These are phyloP conservation scores for Melanotaenia parkinsoni DNA, from an alignment of 2,797 vertebrate species.

Conservation along the genomic window DNA sequence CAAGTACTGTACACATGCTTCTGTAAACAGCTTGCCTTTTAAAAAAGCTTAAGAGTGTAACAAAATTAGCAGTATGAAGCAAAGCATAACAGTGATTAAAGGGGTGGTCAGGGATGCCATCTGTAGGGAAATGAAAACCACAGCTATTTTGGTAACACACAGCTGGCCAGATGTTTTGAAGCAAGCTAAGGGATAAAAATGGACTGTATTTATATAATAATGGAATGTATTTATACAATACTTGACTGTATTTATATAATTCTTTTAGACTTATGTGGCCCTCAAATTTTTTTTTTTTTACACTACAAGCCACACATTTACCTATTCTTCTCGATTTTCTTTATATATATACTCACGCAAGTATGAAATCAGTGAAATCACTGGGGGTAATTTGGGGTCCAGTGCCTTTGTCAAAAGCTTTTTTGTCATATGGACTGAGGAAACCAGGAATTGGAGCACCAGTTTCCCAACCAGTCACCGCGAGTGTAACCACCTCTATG, in stretches of 20 bases:
- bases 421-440: background rate
- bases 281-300: background rate
- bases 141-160: slow-evolving; percentile 6
- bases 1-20: slow-evolving; percentile 8
- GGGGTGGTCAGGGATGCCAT: slow-evolving; percentile 3
- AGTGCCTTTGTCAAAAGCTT: background rate
- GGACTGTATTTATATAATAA: background rate
- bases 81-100: slow-evolving; percentile 11
- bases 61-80: background rate
- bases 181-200: background rate
- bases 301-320: background rate
- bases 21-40: slow-evolving; percentile 17
- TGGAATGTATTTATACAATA: background rate
- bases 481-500: background rate
- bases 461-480: background rate
- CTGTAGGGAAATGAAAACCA: slow-evolving; percentile 10
- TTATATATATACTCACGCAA: background rate
- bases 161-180: slow-evolving; percentile 9
- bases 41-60: slow-evolving; percentile 1
- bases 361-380: background rate
- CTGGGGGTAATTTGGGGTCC: background rate
- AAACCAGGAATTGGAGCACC: background rate
- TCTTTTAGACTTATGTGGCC: background rate
- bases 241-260: background rate
- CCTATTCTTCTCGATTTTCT: background rate